Percentiles rank a stretch among this genome's conserved stretches.
phyloP scores from a whole-genome alignment of 2,888 invertebrate species.

The Itoplectis maculator region DNA sequence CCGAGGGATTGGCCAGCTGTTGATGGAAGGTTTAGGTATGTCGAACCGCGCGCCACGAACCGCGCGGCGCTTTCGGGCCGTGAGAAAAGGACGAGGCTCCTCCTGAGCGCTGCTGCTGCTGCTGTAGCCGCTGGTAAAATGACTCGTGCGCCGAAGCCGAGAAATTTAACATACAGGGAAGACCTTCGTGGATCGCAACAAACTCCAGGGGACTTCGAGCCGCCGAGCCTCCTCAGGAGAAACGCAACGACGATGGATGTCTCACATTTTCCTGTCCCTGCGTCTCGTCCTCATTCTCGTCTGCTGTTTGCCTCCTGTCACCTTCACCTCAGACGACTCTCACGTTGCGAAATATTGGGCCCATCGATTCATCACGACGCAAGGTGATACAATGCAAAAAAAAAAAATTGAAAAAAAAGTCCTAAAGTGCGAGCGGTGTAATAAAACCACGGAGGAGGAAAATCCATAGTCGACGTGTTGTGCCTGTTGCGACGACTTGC shows the following conservation, averaged over 20 bases:
- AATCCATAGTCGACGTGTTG: not conserved
- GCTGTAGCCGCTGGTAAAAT: constrained; percentile 67
- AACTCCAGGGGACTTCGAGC: constrained; percentile 67
- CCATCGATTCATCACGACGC: constrained; percentile 4
- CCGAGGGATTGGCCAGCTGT: constrained; percentile 81
- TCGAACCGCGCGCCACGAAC: constrained; percentile 71
- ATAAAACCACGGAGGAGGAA: too few species aligned
- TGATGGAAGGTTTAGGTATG: constrained; percentile 80
- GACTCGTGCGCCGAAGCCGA: constrained; percentile 73
- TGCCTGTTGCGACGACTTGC: not conserved
- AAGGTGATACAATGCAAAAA: not conserved
- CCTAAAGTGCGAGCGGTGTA: too few species aligned
- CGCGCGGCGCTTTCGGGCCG: constrained; percentile 70
- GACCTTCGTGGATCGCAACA: constrained; percentile 74
- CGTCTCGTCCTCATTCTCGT: constrained; percentile 12
- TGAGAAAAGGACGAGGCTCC: constrained; percentile 79
- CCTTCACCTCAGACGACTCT: constrained; percentile 18
- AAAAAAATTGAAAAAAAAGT: not conserved
- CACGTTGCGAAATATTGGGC: not conserved
- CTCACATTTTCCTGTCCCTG: constrained; percentile 29
- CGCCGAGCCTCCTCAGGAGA: constrained; percentile 26
- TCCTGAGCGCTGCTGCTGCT: constrained; percentile 22
- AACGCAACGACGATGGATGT: constrained; percentile 45
- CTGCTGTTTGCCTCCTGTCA: constrained; percentile 35
- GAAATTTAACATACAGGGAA: constrained; percentile 67